Percentiles rank a stretch among this genome's conserved stretches.
Evolutionary conservation across 2,797 vertebrate genomes (phyloP).

Genomic region (Danio jaintianensis): DNA sequence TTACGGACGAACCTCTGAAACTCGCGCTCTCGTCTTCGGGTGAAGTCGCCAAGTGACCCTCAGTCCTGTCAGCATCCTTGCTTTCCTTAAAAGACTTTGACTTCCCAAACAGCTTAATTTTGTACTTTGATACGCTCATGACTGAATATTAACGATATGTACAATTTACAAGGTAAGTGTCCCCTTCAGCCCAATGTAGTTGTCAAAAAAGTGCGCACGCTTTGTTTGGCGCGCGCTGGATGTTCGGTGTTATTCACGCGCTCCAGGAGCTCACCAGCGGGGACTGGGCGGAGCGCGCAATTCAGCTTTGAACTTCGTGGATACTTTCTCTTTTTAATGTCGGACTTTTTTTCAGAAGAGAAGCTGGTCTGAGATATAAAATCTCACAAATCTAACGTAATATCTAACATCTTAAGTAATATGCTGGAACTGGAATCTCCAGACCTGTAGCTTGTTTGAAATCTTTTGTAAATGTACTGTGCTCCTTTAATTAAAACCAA

Average conservation of each 20-base stretch:
- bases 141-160: not conserved
- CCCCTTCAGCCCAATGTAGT: not conserved
- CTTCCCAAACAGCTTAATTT: constrained; percentile 45
- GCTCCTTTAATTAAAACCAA: not conserved
- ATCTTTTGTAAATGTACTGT: not conserved
- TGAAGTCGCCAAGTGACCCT: not conserved
- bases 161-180: not conserved
- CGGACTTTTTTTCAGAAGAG: not conserved
- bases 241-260: not conserved
- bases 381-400: not conserved
- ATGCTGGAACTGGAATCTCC: not conserved
- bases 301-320: not conserved
- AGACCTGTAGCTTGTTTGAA: not conserved
- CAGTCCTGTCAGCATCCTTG: constrained; percentile 7
- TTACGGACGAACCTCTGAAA: not conserved
- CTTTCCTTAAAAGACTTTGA: constrained; percentile 37
- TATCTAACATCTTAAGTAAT: not conserved
- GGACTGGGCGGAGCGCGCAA: constrained; percentile 5
- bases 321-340: not conserved
- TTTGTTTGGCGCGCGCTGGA: constrained; percentile 8
- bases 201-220: not conserved
- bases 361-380: not conserved
- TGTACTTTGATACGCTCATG: constrained; percentile 50
- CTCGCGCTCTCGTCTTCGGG: not conserved
- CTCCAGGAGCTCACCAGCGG: not conserved